A percentile compares a stretch with the other conserved stretches of the same genome.
These are phyloP conservation scores for Drosophila suzukii DNA, from an alignment of 1,140 invertebrate genomes.

Conservation along the genomic window DNA sequence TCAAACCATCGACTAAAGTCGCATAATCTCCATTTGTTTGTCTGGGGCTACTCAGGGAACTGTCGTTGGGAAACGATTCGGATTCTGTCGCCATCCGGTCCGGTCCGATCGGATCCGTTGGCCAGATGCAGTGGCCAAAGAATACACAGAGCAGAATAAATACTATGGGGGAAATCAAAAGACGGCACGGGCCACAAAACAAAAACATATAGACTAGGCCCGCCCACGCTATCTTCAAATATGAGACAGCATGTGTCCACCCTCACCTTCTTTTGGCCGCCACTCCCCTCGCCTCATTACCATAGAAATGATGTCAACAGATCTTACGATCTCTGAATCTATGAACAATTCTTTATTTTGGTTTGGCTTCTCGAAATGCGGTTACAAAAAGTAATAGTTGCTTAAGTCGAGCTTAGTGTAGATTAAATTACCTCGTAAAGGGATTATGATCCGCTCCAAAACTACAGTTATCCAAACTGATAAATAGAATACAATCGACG, in stretches of 20 bases:
- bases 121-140: slow-evolving; percentile 58
- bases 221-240: slow-evolving; percentile 44
- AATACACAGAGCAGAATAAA: slow-evolving; percentile 29
- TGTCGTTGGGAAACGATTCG: slow-evolving; percentile 46
- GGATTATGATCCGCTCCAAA: slow-evolving; percentile 11
- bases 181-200: slow-evolving; percentile 23
- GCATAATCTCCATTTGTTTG: slow-evolving; percentile 74
- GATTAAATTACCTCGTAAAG: slow-evolving; percentile 44
- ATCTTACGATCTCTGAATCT: slow-evolving; percentile 7
- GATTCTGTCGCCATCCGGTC: slow-evolving; percentile 41
- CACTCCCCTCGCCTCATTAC: slow-evolving; percentile 23
- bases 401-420: slow-evolving; percentile 51
- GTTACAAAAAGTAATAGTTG: slow-evolving; percentile 33
- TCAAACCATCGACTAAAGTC: slow-evolving; percentile 60
- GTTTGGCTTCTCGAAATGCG: slow-evolving; percentile 30
- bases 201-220: slow-evolving; percentile 64
- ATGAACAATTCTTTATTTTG: slow-evolving; percentile 40
- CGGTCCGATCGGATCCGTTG: slow-evolving; percentile 24
- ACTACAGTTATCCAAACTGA: slow-evolving; percentile 16
- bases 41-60: slow-evolving; percentile 46
- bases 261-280: slow-evolving; percentile 26
- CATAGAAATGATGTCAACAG: slow-evolving; percentile 48
- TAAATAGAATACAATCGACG: slow-evolving; percentile 16
- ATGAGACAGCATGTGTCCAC: slow-evolving; percentile 55
- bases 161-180: slow-evolving; percentile 52